A percentile compares a stretch with the other conserved stretches of the same genome.
Evolutionary conservation across 2,113 vertebrate species (phyloP).

Genomic region (Dipodomys ordii): DNA sequence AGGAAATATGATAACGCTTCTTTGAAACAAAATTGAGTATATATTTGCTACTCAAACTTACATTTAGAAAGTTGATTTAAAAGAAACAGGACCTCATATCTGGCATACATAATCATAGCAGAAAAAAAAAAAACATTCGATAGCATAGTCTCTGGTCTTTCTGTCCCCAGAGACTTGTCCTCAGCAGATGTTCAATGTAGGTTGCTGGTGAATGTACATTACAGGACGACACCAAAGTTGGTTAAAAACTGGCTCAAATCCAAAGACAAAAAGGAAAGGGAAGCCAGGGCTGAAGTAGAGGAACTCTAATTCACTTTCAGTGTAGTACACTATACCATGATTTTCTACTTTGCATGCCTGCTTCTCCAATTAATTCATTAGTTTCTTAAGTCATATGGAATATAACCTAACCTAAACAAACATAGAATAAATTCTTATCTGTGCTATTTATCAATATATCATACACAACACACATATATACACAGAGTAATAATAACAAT

Average conservation of each 20-base stretch:
- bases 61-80: background rate
- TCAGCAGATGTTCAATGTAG: background rate
- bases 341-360: slow-evolving; percentile 41
- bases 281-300: background rate
- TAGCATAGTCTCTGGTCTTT: slow-evolving; percentile 44
- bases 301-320: slow-evolving; percentile 5
- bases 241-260: slow-evolving; percentile 63
- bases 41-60: background rate
- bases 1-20: background rate
- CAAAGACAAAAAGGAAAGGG: slow-evolving; percentile 28
- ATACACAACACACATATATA: no score
- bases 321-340: slow-evolving; percentile 36
- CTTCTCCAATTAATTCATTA: slow-evolving; percentile 62
- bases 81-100: background rate
- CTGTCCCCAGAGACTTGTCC: background rate
- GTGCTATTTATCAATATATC: background rate
- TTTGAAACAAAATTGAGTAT: background rate
- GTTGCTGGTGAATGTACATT: slow-evolving; percentile 30
- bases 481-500: background rate
- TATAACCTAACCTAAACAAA: background rate
- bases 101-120: background rate
- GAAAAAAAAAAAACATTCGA: background rate
- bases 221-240: background rate
- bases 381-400: background rate
- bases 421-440: background rate